These are phyloP conservation scores for Neotragus pygmaeus DNA, from an alignment of 2,113 vertebrate species.

Conservation along the genomic window DNA sequence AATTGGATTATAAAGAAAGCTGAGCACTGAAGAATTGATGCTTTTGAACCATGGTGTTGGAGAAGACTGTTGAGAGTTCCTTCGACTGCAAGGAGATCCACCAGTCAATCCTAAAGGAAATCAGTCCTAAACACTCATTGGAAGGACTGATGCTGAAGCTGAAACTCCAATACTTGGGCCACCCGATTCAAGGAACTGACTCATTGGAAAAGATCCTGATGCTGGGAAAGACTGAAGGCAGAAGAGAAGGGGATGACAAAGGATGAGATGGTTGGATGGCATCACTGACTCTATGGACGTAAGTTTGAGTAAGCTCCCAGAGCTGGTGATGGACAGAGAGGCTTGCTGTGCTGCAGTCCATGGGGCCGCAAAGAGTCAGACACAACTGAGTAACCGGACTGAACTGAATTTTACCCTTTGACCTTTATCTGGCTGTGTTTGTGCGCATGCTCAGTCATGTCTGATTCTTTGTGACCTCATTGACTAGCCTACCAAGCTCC, in stretches of 20 bases:
- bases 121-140: background rate
- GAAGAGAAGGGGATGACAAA: too few species aligned
- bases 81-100: background rate
- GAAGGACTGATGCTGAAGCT: background rate
- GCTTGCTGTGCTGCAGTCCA: background rate
- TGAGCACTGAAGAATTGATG: background rate
- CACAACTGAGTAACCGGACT: background rate
- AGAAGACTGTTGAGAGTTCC: too few species aligned
- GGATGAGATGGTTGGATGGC: background rate
- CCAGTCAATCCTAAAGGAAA: background rate
- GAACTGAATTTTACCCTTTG: background rate
- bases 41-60: background rate
- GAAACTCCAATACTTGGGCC: background rate
- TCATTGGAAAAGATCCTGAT: background rate
- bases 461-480: background rate
- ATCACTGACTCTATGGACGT: background rate
- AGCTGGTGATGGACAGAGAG: background rate
- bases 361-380: background rate
- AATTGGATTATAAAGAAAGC: too few species aligned
- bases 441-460: background rate
- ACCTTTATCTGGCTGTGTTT: background rate
- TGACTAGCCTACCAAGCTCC: background rate
- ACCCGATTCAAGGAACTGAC: background rate
- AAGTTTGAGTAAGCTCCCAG: background rate
- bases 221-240: background rate